Base-by-base conservation (phyloP, 2,888 invertebrate genomes). In the Gortyna flavago region DNA sequence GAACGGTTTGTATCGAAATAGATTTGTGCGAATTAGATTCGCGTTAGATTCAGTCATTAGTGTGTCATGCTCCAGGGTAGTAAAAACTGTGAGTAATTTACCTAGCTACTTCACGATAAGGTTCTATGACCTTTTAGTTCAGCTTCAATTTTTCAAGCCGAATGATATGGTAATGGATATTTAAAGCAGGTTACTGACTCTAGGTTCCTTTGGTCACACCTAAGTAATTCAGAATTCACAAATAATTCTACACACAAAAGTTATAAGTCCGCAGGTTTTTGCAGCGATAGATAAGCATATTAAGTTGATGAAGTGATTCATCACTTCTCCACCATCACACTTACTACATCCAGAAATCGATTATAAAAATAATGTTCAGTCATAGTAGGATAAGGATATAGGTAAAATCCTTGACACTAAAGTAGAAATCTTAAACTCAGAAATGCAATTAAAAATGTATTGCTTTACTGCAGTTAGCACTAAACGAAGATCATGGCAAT, bases 1-100 rank as follows among this genome's bases (percentile, higher is more conserved):
- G 88, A 84, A 81, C 75, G 73, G 77, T 75, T 72, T 65, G 77
- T 72, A 85, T 88, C 71, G 80, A 91, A 92, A 92, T 91, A 91
- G 90, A 89, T 85, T 83, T 82, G 81, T 73, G 62, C 77, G 72
- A 77, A 79, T 79, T 78, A 48, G 72, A 68, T 72, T 80, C 66
- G 75, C 72, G 54, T 79, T 77, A 74, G 76, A 72, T 65, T 65
- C 83, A 71, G 75, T 80, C 18, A 72, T 59, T 71, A 61, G n/a
- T 59, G 13, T 29, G 65, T 38, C 69, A 72, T 66, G 57, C 62
- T 76, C 69, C 44, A 70, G 81, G 57, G 18, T 66, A 73, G 29
- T 59, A 83, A 78, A 66, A 62, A 75, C 41, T 35, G 35, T 51
- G 11, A 72, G 32, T 72, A 61, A 72, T 81, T 70, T n/a, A 29